phyloP scores from a whole-genome alignment of 64 coral and sea anemone species.

The Stichodactyla helianthus region DNA sequence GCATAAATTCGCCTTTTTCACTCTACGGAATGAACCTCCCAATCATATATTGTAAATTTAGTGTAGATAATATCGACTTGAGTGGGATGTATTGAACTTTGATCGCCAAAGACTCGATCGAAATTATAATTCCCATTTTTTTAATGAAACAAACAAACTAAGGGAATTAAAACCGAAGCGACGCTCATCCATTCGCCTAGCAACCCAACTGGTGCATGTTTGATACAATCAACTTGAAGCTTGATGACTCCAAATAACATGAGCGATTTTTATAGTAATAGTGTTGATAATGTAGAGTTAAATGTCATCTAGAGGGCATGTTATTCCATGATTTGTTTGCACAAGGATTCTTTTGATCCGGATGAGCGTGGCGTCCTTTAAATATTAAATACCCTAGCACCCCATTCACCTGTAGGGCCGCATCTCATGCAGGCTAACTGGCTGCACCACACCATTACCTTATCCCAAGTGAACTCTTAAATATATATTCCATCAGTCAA shows the following conservation, averaged over 20 bases:
- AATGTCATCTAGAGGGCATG: background rate
- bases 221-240: background rate
- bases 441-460: too few species aligned
- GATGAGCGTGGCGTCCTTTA: background rate
- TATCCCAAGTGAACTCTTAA: too few species aligned
- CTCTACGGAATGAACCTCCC: too few species aligned
- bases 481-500: too few species aligned
- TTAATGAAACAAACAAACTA: background rate
- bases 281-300: background rate
- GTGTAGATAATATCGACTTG: too few species aligned
- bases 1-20: too few species aligned
- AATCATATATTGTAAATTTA: too few species aligned
- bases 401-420: too few species aligned
- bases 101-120: too few species aligned
- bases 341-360: background rate
- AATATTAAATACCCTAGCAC: too few species aligned
- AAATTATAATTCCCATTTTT: background rate
- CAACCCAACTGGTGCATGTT: background rate
- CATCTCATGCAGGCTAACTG: too few species aligned
- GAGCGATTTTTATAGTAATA: background rate
- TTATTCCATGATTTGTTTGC: background rate
- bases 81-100: too few species aligned
- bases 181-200: background rate
- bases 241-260: background rate
- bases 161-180: background rate